Percentiles rank a stretch among this genome's conserved stretches.
Conservation (phyloP, 2,888 invertebrate species). For the Nomada lathburiana region DNA sequence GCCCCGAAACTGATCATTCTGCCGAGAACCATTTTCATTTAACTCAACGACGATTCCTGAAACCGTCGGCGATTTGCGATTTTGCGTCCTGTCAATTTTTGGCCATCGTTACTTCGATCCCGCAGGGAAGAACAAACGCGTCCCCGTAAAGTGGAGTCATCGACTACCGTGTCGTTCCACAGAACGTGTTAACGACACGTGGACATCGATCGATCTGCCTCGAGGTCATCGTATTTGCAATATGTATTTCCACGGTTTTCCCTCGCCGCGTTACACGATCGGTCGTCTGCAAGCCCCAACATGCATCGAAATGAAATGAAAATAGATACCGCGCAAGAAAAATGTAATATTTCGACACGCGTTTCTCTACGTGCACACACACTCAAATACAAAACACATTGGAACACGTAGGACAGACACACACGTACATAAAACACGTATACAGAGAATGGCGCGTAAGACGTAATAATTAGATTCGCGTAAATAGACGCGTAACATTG, state of each 20-base stretch:
- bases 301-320: background rate
- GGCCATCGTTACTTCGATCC: background rate
- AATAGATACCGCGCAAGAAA: no score
- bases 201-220: constrained; percentile 17
- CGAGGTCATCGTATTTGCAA: background rate
- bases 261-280: constrained; percentile 19
- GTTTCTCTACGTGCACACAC: background rate
- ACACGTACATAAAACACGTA: background rate
- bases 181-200: constrained; percentile 31
- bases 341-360: background rate
- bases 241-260: background rate
- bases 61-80: background rate
- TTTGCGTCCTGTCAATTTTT: background rate
- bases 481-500: constrained; percentile 74
- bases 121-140: background rate
- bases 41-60: background rate
- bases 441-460: background rate
- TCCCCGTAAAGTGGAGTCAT: background rate
- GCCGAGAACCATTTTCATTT: no score
- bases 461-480: constrained; percentile 66
- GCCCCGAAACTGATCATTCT: no score
- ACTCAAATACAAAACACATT: background rate
- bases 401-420: background rate
- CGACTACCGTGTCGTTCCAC: background rate
- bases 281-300: constrained; percentile 10